Evolutionary conservation across 2,797 vertebrate genomes (phyloP).

Genomic region (Coendou prehensilis): DNA sequence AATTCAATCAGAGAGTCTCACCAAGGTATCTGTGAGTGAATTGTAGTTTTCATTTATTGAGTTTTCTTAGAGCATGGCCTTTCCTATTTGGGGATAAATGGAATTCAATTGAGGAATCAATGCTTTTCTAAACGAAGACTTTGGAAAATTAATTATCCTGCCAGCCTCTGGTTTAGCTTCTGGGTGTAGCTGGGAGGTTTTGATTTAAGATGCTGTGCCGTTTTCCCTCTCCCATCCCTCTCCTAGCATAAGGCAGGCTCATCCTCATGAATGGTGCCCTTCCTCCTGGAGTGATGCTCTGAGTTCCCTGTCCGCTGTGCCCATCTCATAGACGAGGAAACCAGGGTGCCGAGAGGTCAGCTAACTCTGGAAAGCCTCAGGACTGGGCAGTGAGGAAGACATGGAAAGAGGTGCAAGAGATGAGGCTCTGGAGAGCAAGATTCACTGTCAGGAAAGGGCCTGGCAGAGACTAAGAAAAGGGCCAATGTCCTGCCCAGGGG

Average conservation of each 20-base stretch:
- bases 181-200: not conserved
- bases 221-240: not conserved
- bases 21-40: not conserved
- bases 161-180: not conserved
- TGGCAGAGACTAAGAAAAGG: not conserved
- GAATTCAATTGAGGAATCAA: constrained; percentile 67
- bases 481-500: accelerated
- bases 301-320: not conserved
- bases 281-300: not conserved
- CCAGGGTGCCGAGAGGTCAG: not conserved
- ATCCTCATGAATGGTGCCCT: not conserved
- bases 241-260: not conserved
- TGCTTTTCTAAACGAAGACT: constrained; percentile 65
- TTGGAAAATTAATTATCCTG: constrained; percentile 65
- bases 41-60: constrained; percentile 59
- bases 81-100: constrained; percentile 68
- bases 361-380: not conserved
- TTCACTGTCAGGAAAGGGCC: not conserved
- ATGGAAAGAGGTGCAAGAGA: too few species aligned
- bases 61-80: constrained; percentile 54
- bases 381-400: not conserved
- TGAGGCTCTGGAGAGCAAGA: not conserved
- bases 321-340: not conserved
- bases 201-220: not conserved
- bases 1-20: constrained; percentile 18